A percentile compares a stretch with the other conserved stretches of the same genome.
These are phyloP conservation scores for Zonitis immaculata DNA, from an alignment of 2,888 invertebrate genomes.

Conservation along the genomic window DNA sequence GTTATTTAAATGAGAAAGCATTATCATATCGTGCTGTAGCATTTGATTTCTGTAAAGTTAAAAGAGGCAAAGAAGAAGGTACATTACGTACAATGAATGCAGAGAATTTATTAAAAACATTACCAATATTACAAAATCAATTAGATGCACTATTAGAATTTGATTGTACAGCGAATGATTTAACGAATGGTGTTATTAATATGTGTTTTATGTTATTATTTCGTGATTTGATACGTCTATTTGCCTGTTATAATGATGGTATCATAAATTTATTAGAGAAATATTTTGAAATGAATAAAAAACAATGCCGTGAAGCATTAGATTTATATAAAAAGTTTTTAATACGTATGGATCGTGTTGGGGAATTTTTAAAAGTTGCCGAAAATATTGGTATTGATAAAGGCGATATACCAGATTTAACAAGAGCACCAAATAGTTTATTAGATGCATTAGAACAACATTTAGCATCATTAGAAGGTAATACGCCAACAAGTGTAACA, in stretches of 20 bases:
- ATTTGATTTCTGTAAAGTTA: slow-evolving; percentile 99
- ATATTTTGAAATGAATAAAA: slow-evolving; percentile 99
- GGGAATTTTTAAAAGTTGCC: slow-evolving; percentile 91
- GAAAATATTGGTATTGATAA: slow-evolving; percentile 96
- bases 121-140: slow-evolving; percentile 95
- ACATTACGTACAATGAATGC: slow-evolving; percentile 96
- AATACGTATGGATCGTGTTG: slow-evolving; percentile 97
- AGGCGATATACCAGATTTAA: slow-evolving; percentile 97
- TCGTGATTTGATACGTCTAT: slow-evolving; percentile 95
- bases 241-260: slow-evolving; percentile 99
- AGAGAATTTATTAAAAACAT: slow-evolving; percentile 94
- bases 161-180: slow-evolving; percentile 95
- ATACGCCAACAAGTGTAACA: slow-evolving; percentile 80
- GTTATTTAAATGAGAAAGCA: slow-evolving; percentile 99
- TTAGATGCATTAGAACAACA: slow-evolving; percentile 97
- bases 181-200: slow-evolving; percentile 92
- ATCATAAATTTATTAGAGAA: slow-evolving; percentile 98
- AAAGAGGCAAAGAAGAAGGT: slow-evolving; percentile 98
- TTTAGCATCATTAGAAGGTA: slow-evolving; percentile 89
- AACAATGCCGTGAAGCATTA: slow-evolving; percentile 96
- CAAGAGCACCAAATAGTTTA: slow-evolving; percentile 96
- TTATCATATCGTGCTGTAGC: slow-evolving; percentile 97
- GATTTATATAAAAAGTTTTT: slow-evolving; percentile 99
- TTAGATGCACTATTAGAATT: slow-evolving; percentile 96
- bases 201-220: slow-evolving; percentile 99